Conservation (phyloP, 1,140 invertebrate genomes). For the Pogonomyrmex barbatus region DNA sequence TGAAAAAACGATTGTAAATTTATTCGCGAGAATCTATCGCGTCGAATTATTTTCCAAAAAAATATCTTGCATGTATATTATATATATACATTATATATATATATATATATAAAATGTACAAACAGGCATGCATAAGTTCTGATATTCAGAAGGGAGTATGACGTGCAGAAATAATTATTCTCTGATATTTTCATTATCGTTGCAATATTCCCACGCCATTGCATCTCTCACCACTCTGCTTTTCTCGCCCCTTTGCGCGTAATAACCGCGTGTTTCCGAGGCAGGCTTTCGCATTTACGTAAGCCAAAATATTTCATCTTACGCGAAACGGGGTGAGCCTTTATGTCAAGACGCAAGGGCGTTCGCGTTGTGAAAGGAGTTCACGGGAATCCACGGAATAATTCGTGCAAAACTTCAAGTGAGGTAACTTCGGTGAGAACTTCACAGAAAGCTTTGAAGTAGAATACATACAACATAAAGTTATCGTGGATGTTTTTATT, state of each 20-base stretch:
- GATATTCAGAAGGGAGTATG: slow-evolving; percentile 15
- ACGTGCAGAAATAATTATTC: slow-evolving; percentile 68
- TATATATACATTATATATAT: too few relatives aligned
- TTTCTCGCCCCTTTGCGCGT: slow-evolving; percentile 20
- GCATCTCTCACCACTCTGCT: slow-evolving; percentile 24
- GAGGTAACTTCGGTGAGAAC: slow-evolving; percentile 29
- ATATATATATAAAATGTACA: too few relatives aligned
- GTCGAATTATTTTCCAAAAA: not conserved
- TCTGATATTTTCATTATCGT: slow-evolving; percentile 72
- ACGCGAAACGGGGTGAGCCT: slow-evolving; percentile 38
- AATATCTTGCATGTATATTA: not conserved
- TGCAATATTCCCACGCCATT: slow-evolving; percentile 60
- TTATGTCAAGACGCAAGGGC: slow-evolving; percentile 57
- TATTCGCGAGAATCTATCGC: not conserved
- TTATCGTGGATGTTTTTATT: slow-evolving; percentile 29
- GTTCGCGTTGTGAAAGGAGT: slow-evolving; percentile 47
- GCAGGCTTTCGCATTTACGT: slow-evolving; percentile 50
- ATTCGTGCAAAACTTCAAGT: slow-evolving; percentile 54
- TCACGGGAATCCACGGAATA: slow-evolving; percentile 48
- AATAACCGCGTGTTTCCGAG: slow-evolving; percentile 50
- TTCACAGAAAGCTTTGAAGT: slow-evolving; percentile 24
- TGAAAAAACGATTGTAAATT: not conserved
- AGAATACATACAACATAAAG: not conserved
- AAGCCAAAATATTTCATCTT: slow-evolving; percentile 65
- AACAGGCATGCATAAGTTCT: slow-evolving; percentile 4